Evolutionary conservation across 2,888 invertebrate species (phyloP).

Genomic region (Diachrysia chrysitis): DNA sequence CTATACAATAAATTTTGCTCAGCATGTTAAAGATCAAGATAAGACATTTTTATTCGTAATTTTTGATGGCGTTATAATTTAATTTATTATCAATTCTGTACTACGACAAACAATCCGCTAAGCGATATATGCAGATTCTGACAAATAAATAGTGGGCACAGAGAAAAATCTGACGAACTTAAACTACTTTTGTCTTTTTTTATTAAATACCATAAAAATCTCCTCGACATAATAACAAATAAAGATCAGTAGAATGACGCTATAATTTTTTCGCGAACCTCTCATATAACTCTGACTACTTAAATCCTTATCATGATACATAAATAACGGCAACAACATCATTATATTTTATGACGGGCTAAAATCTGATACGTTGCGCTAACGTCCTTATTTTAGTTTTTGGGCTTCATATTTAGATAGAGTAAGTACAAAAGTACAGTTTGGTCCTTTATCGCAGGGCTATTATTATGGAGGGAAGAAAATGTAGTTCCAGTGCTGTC

Average conservation of each 20-base stretch:
- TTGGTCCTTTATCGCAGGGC: conserved; percentile 68
- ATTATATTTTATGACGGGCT: conserved; percentile 43
- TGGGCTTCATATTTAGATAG: conserved; percentile 18
- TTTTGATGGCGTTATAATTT: too few relatives aligned
- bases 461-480: conserved; percentile 81
- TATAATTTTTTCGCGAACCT: not conserved
- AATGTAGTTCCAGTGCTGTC: conserved; percentile 90
- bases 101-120: too few relatives aligned
- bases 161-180: too few relatives aligned
- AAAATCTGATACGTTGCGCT: conserved; percentile 26
- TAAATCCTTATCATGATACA: conserved; percentile 9
- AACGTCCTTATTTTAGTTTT: conserved; percentile 17
- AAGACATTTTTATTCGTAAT: too few relatives aligned
- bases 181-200: too few relatives aligned
- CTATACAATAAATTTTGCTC: too few relatives aligned
- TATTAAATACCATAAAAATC: too few relatives aligned
- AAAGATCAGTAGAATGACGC: not conserved
- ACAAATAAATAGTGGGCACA: too few relatives aligned
- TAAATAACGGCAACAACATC: conserved; percentile 30
- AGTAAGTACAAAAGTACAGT: conserved; percentile 18
- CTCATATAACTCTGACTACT: not conserved
- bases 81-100: too few relatives aligned
- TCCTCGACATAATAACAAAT: too few relatives aligned
- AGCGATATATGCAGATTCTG: too few relatives aligned
- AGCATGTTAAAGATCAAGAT: too few relatives aligned